phyloP scores from a whole-genome alignment of 1,140 invertebrate species.

The Diuraphis noxia region DNA sequence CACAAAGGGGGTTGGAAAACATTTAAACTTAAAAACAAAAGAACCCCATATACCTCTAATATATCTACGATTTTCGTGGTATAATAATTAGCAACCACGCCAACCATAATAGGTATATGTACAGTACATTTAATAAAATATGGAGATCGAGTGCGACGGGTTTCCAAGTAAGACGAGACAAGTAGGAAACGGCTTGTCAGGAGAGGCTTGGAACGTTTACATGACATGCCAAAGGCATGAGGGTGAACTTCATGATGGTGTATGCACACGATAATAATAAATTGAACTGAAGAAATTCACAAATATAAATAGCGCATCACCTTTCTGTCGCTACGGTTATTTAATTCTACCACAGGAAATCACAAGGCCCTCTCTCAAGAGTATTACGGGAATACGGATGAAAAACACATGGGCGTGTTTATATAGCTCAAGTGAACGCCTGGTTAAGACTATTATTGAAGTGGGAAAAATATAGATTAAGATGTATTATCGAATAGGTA shows the following conservation, averaged over 20 bases:
- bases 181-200: constrained; percentile 51
- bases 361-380: not conserved
- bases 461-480: not conserved
- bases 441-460: not conserved
- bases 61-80: constrained; percentile 26
- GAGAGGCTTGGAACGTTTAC: constrained; percentile 40
- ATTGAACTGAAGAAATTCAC: constrained; percentile 49
- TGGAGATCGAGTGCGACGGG: constrained; percentile 43
- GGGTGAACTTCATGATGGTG: not conserved
- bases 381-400: not conserved
- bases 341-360: constrained; percentile 49
- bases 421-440: not conserved
- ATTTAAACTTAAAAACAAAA: constrained; percentile 47
- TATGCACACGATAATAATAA: constrained; percentile 44
- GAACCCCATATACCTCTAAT: not conserved
- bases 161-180: constrained; percentile 43
- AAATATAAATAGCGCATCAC: constrained; percentile 44
- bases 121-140: constrained; percentile 33
- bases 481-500: not conserved
- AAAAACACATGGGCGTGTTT: constrained; percentile 29
- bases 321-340: constrained; percentile 32
- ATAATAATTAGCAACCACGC: constrained; percentile 30
- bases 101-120: constrained; percentile 32
- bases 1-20: constrained; percentile 25
- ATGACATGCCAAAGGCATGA: constrained; percentile 28